Evolutionary conservation across 2,113 vertebrate genomes (phyloP).

Genomic region (Rhabdornis inornatus): DNA sequence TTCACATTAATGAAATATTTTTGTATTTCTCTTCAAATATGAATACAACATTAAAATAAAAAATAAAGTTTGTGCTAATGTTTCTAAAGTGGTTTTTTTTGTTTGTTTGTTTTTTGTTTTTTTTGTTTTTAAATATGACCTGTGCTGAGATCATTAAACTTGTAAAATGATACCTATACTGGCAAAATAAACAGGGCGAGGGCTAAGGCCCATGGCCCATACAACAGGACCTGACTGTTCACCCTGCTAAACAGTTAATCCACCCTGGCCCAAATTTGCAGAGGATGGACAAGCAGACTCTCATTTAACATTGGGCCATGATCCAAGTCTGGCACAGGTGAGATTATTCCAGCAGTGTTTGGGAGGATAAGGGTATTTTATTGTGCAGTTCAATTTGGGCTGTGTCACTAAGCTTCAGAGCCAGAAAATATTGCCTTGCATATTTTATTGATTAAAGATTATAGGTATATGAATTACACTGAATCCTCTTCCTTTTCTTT

Average conservation of each 20-base stretch:
- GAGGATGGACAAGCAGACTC: background rate
- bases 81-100: background rate
- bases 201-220: rapidly evolving
- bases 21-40: background rate
- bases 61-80: background rate
- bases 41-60: background rate
- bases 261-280: background rate
- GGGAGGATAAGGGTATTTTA: background rate
- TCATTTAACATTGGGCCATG: rapidly evolving
- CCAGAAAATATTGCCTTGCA: background rate
- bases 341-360: background rate
- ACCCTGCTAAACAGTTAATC: background rate
- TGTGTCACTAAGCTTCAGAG: background rate
- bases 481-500: background rate
- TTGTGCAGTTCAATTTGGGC: background rate
- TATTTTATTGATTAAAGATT: background rate
- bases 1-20: background rate
- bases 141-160: background rate
- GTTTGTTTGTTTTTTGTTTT: too few relatives aligned
- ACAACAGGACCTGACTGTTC: background rate
- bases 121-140: background rate
- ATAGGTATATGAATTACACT: background rate
- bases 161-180: background rate
- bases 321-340: background rate
- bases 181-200: background rate